These are phyloP conservation scores for Dromiciops gliroides DNA, from an alignment of 2,113 vertebrate species.

Conservation along the genomic window DNA sequence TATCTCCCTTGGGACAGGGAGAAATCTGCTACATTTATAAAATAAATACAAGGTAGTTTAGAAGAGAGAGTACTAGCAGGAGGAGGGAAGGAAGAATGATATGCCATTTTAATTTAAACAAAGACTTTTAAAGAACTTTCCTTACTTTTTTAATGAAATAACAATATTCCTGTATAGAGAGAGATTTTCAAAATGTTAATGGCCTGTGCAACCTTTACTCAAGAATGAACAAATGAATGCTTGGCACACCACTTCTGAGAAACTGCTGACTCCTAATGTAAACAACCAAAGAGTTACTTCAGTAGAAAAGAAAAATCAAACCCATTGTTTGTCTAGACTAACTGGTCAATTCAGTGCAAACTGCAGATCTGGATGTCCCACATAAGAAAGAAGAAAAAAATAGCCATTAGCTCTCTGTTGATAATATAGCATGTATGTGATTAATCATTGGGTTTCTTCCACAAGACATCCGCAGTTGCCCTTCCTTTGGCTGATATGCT, in stretches of 20 bases:
- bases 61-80: neutral
- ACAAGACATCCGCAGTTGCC: neutral
- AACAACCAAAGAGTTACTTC: constrained; percentile 33
- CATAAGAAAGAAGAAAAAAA: neutral
- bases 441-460: neutral
- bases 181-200: constrained; percentile 44
- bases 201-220: constrained; percentile 19
- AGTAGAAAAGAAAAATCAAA: constrained; percentile 19
- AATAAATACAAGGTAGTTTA: neutral
- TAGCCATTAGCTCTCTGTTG: neutral
- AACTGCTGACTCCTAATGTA: neutral
- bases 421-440: neutral
- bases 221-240: constrained; percentile 28
- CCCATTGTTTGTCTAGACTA: constrained; percentile 5
- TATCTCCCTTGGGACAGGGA: neutral
- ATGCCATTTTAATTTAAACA: neutral
- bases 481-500: neutral
- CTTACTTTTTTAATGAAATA: constrained; percentile 37
- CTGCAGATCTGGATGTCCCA: neutral
- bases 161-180: constrained; percentile 35
- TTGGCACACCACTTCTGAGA: constrained; percentile 42
- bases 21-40: neutral
- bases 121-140: neutral
- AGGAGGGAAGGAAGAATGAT: neutral
- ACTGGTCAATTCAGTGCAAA: constrained; percentile 37